Evolutionary conservation across 2,888 invertebrate genomes (phyloP).

Genomic region (Rhagophthalmus giganteus): DNA sequence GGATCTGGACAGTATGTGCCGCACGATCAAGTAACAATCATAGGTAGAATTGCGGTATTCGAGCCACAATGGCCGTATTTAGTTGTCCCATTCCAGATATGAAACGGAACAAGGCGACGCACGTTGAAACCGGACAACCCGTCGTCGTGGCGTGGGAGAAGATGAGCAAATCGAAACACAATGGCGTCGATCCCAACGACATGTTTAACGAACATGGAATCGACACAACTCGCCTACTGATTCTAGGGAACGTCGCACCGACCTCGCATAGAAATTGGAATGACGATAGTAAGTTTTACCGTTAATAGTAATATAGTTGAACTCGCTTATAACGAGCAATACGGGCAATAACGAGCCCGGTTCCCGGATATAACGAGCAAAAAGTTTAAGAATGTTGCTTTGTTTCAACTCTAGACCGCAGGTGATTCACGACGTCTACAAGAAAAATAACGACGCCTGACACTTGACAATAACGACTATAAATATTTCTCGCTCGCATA

Average conservation of each 20-base stretch:
- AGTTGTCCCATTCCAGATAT: slow-evolving; percentile 50
- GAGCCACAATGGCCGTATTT: not conserved
- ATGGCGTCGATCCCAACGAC: slow-evolving; percentile 91
- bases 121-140: slow-evolving; percentile 66
- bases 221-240: slow-evolving; percentile 87
- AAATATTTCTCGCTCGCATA: too few species aligned
- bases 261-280: slow-evolving; percentile 90
- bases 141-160: slow-evolving; percentile 89
- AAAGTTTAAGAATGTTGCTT: too few species aligned
- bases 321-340: too few species aligned
- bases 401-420: too few species aligned
- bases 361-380: too few species aligned
- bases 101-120: slow-evolving; percentile 63
- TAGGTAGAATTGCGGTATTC: slow-evolving; percentile 40
- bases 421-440: too few species aligned
- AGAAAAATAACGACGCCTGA: too few species aligned
- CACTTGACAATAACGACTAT: too few species aligned
- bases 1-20: slow-evolving; percentile 78
- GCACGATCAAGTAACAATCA: slow-evolving; percentile 62
- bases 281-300: slow-evolving; percentile 73
- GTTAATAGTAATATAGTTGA: not conserved
- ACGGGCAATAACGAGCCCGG: too few species aligned
- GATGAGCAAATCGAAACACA: slow-evolving; percentile 98
- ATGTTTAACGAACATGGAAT: slow-evolving; percentile 81
- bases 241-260: slow-evolving; percentile 89